Conservation (phyloP, 2,113 vertebrate genomes). For the Agelaius tricolor region DNA sequence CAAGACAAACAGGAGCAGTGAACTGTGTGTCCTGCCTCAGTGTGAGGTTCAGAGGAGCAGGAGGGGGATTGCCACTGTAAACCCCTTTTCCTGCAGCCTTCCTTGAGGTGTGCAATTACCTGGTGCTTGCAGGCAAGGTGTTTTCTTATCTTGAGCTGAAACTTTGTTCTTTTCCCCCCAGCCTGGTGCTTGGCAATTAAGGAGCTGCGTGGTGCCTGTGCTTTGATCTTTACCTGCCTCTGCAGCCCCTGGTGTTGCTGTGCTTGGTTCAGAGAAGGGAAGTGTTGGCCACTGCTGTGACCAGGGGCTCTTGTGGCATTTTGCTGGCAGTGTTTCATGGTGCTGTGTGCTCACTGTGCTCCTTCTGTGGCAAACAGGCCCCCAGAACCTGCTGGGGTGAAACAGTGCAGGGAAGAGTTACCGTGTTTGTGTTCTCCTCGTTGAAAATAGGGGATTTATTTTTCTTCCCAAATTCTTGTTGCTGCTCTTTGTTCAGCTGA, state of each 20-base stretch:
- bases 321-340: not conserved
- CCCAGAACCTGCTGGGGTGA: not conserved
- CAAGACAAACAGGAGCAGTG: not conserved
- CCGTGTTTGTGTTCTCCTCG: not conserved
- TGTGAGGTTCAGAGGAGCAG: not conserved
- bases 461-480: conserved; percentile 19
- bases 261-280: not conserved
- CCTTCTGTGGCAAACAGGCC: not conserved
- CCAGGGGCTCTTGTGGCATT: not conserved
- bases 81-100: not conserved
- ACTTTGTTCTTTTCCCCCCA: not conserved
- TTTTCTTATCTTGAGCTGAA: not conserved
- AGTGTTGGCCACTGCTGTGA: not conserved
- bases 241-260: not conserved
- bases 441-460: conserved; percentile 27
- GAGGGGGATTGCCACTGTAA: not conserved
- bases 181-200: not conserved
- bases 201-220: accelerated
- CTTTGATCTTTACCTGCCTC: not conserved
- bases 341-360: not conserved
- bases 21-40: not conserved
- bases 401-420: not conserved
- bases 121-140: accelerated
- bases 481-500: not conserved
- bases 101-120: not conserved